phyloP scores from a whole-genome alignment of 2,113 vertebrate species.

The Thymallus thymallus region DNA sequence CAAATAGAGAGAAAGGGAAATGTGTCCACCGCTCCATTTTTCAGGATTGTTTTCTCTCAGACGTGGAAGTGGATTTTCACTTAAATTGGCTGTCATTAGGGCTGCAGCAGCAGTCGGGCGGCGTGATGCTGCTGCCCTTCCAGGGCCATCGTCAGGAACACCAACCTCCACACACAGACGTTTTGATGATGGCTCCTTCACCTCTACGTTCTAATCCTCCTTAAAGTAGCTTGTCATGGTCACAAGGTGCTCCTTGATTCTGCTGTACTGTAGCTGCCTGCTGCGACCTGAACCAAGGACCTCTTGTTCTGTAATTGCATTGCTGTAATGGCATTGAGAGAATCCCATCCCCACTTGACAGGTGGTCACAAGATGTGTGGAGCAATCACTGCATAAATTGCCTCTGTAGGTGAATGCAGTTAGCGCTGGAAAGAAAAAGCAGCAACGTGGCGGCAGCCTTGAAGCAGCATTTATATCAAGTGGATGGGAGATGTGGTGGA shows the following conservation, averaged over 20 bases:
- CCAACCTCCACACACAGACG: constrained; percentile 26
- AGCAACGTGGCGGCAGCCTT: constrained; percentile 1
- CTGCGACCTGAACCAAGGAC: constrained; percentile 53
- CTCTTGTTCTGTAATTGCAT: constrained; percentile 55
- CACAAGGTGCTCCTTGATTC: constrained; percentile 22
- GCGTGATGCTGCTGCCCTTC: constrained; percentile 30
- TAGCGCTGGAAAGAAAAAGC: constrained; percentile 40
- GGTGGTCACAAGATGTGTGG: constrained; percentile 61
- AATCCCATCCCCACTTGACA: constrained; percentile 62
- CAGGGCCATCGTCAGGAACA: constrained; percentile 26
- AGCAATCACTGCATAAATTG: constrained; percentile 62
- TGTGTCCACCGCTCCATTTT: constrained; percentile 8
- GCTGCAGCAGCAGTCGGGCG: neutral
- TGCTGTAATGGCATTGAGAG: constrained; percentile 25
- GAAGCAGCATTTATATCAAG: neutral
- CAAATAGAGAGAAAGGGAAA: constrained; percentile 43
- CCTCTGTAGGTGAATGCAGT: constrained; percentile 33
- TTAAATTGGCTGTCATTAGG: constrained; percentile 62
- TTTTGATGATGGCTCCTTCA: constrained; percentile 52
- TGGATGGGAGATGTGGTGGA: constrained; percentile 12
- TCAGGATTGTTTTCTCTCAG: constrained; percentile 57
- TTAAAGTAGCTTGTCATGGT: constrained; percentile 28
- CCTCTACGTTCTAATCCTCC: constrained; percentile 14
- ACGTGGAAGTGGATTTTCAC: constrained; percentile 62
- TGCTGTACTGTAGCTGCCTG: constrained; percentile 27